Percentiles rank a stretch among this genome's conserved stretches.
phyloP scores from a whole-genome alignment of 2,888 invertebrate species.

The Nesidiocoris tenuis region DNA sequence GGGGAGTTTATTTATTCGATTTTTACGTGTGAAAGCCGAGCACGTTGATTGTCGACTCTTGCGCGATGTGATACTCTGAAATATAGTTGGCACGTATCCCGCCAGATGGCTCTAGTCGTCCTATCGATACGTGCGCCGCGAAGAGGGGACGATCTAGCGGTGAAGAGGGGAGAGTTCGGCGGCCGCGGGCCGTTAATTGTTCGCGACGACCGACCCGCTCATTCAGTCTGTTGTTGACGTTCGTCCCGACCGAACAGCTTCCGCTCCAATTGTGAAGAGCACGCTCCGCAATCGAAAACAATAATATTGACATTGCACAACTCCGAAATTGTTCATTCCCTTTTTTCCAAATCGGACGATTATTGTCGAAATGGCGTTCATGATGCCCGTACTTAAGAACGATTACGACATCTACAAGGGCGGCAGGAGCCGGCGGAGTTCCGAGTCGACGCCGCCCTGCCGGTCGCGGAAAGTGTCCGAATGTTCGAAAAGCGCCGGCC shows the following conservation, averaged over 20 bases:
- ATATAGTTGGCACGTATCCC: no score
- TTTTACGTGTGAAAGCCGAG: no score
- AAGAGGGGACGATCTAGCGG: no score
- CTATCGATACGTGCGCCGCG: no score
- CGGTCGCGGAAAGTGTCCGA: slow-evolving; percentile 71
- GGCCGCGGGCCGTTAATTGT: neutral
- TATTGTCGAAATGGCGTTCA: slow-evolving; percentile 92
- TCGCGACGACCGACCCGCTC: neutral
- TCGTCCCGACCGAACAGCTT: neutral
- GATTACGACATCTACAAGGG: slow-evolving; percentile 91
- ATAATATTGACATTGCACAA: neutral
- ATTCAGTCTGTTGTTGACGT: neutral
- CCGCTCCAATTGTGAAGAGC: neutral
- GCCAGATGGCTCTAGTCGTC: no score
- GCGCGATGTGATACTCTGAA: no score
- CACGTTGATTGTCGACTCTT: no score
- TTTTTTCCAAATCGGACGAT: slow-evolving; percentile 12
- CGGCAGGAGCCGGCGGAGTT: slow-evolving; percentile 71
- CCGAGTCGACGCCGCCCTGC: slow-evolving; percentile 69
- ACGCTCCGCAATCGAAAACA: neutral
- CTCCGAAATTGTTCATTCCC: neutral
- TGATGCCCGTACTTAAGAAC: slow-evolving; percentile 93
- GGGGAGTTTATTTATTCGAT: no score
- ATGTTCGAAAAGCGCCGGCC: slow-evolving; percentile 71
- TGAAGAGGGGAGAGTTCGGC: neutral